Evolutionary conservation across 1,140 invertebrate species (phyloP).

Genomic region (Aethina tumida): DNA sequence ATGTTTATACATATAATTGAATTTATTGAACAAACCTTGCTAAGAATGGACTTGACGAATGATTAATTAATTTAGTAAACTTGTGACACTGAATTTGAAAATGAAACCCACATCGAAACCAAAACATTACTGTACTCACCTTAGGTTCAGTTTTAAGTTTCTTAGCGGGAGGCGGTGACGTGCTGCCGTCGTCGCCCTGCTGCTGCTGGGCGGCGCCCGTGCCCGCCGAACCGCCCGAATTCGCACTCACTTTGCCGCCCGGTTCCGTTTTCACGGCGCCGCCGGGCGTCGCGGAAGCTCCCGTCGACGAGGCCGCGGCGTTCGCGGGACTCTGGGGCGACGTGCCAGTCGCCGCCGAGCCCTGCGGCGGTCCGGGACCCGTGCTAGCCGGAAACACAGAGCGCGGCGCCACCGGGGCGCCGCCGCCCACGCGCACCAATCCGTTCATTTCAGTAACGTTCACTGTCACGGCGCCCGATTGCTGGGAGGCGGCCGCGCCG

Average conservation of each 20-base stretch:
- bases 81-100: too few relatives aligned
- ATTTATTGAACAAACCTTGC: too few relatives aligned
- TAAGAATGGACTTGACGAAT: too few relatives aligned
- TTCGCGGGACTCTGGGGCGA: constrained; percentile 41
- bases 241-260: constrained; percentile 39
- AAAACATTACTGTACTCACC: constrained; percentile 40
- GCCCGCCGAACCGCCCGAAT: constrained; percentile 40
- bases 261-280: constrained; percentile 42
- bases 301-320: constrained; percentile 40
- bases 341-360: constrained; percentile 34
- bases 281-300: too few relatives aligned
- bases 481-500: constrained; percentile 16
- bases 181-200: constrained; percentile 23
- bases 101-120: not conserved
- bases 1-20: too few relatives aligned
- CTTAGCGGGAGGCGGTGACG: constrained; percentile 52
- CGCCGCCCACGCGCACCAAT: constrained; percentile 39
- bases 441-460: constrained; percentile 35
- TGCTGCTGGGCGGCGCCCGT: constrained; percentile 30
- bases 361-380: constrained; percentile 38
- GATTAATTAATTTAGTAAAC: too few relatives aligned
- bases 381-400: constrained; percentile 39
- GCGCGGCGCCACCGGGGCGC: constrained; percentile 33
- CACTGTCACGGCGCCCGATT: constrained; percentile 22
- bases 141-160: constrained; percentile 57